Percentiles rank a stretch among this genome's conserved stretches.
Evolutionary conservation across 1,140 invertebrate genomes (phyloP).

Genomic region (Diprion similis): DNA sequence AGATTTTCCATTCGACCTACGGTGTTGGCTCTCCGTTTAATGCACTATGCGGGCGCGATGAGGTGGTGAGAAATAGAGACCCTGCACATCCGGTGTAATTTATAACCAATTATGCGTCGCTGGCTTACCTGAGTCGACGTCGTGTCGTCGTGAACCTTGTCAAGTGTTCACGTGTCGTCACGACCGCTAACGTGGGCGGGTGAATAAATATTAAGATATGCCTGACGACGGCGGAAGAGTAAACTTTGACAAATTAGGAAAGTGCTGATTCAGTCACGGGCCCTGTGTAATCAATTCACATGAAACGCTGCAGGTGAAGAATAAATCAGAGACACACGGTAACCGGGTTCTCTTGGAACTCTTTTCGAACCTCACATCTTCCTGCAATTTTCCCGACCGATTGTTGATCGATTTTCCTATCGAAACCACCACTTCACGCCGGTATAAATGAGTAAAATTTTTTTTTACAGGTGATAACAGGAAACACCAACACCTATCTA

Average conservation of each 20-base stretch:
- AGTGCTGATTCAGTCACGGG: too few relatives aligned
- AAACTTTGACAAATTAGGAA: too few relatives aligned
- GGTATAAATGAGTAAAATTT: too few relatives aligned
- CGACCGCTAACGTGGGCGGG: conserved; percentile 12
- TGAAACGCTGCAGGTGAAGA: too few relatives aligned
- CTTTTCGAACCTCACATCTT: too few relatives aligned
- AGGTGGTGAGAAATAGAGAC: conserved; percentile 36
- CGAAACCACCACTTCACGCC: too few relatives aligned
- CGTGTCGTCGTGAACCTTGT: background rate
- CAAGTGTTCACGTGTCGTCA: conserved; percentile 16
- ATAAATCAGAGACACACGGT: too few relatives aligned
- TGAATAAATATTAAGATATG: conserved; percentile 29
- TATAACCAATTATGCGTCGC: conserved; percentile 26
- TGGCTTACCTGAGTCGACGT: background rate
- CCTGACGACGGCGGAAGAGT: background rate
- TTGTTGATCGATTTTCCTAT: too few relatives aligned
- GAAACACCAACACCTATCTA: conserved; percentile 84
- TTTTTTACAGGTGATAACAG: conserved; percentile 73
- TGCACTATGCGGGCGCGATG: conserved; percentile 26
- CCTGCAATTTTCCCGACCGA: too few relatives aligned
- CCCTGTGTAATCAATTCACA: too few relatives aligned
- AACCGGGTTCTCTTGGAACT: too few relatives aligned
- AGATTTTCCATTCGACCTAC: conserved; percentile 12
- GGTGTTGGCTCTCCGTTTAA: conserved; percentile 21
- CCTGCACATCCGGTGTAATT: conserved; percentile 22